phyloP scores from a whole-genome alignment of 30 jellyfish, hydroid and myxozoan genomes.

The Aurelia coerulea region DNA sequence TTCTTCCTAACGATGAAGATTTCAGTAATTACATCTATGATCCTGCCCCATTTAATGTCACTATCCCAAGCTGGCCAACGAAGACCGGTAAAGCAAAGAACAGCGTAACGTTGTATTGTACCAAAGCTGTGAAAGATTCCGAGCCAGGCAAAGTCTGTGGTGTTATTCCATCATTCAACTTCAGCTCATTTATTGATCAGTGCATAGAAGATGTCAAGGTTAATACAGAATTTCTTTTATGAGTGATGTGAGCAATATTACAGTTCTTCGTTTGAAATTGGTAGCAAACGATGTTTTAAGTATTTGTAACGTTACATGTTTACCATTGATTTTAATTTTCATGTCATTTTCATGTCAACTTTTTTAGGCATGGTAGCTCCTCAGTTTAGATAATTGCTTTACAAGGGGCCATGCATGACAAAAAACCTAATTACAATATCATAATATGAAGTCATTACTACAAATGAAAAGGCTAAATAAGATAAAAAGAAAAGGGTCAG shows the following conservation, averaged over 20 bases:
- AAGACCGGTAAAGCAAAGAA: constrained; percentile 25
- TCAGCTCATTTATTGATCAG: neutral
- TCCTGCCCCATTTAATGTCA: constrained; percentile 5
- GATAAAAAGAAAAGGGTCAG: too few relatives aligned
- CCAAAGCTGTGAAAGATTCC: constrained; percentile 17
- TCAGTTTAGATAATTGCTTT: too few relatives aligned
- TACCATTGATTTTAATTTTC: too few relatives aligned
- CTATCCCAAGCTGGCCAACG: constrained; percentile 45
- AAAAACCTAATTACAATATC: too few relatives aligned
- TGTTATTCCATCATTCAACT: constrained; percentile 8
- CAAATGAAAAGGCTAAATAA: too few relatives aligned
- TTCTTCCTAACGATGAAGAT: constrained; percentile 30
- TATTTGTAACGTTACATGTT: too few relatives aligned
- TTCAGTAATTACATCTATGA: constrained; percentile 5
- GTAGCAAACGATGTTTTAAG: neutral
- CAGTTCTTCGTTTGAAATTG: neutral
- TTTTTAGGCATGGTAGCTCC: too few relatives aligned
- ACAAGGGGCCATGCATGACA: too few relatives aligned
- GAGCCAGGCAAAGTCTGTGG: constrained; percentile 43
- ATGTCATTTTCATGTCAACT: too few relatives aligned
- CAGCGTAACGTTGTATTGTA: constrained; percentile 9
- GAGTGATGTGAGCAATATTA: neutral
- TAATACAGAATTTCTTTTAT: neutral
- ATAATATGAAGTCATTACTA: too few relatives aligned
- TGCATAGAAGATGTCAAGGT: constrained; percentile 56